These are phyloP conservation scores for Vidua chalybeata DNA, from an alignment of 2,113 vertebrate species.

Conservation along the genomic window DNA sequence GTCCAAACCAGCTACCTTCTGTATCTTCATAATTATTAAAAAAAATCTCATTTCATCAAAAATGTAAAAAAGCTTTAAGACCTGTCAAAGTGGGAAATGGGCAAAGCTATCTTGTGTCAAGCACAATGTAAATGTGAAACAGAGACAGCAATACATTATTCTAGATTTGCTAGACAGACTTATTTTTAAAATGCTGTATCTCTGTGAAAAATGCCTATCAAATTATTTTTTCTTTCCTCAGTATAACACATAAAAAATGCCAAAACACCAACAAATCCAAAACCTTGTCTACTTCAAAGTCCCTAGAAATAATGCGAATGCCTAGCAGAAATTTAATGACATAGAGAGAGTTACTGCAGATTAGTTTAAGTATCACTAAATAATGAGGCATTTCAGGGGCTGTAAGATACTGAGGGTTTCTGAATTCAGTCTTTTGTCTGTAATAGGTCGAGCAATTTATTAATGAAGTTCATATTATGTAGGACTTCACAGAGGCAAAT, in stretches of 20 bases:
- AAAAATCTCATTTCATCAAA: not conserved
- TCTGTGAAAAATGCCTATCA: not conserved
- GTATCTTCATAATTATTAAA: not conserved
- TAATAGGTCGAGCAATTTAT: not conserved
- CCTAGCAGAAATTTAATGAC: slow-evolving; percentile 19
- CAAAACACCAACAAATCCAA: not conserved
- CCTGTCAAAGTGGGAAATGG: not conserved
- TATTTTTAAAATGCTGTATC: not conserved
- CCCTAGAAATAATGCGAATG: not conserved
- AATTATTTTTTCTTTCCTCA: not conserved
- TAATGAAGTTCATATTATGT: not conserved
- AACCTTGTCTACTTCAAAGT: not conserved
- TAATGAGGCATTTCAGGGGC: slow-evolving; percentile 3
- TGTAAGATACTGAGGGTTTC: not conserved
- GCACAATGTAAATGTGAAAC: not conserved
- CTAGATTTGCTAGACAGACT: not conserved
- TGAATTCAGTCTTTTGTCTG: not conserved
- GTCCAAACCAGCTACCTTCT: not conserved
- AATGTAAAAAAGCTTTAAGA: not conserved
- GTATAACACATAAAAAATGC: not conserved
- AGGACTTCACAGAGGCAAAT: not conserved
- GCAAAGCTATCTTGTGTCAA: not conserved
- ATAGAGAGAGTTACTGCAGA: slow-evolving; percentile 8
- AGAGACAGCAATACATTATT: not conserved
- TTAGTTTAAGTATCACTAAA: not conserved